Base-by-base conservation (phyloP, 2,113 vertebrate genomes). In the Vireo altiloquus region DNA sequence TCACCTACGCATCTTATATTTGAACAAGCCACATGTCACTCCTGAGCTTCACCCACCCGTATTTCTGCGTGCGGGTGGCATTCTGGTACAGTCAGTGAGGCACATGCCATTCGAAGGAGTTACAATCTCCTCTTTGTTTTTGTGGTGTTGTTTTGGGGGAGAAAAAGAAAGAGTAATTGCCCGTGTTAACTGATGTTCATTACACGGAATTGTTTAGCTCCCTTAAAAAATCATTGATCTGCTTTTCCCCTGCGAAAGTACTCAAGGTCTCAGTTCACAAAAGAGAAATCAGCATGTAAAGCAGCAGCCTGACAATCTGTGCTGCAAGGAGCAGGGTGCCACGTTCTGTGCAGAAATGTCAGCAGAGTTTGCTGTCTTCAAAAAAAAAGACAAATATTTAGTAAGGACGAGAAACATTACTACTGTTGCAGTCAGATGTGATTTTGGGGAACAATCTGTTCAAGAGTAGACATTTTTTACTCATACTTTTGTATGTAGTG, bases 111-210 rank as follows among this genome's bases (percentile, higher is more conserved):
- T 90, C 82, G 75, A 28, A 87, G 87, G 90, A 83, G 37, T 66
- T 79, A 93, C 90, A 96, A 71, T 89, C 80, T 93, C 79, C 53
- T 74, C 93, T 96, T 96, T 97, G 90, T 93, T 89, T 92, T 63
- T 57, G 37, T 90, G 69, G 1, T 14, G 79, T 37, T 63, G 49
- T 4, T 47, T 82, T 78, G 33, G 5, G 15, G 90, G 42, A 44
- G 65, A 28, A 53, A 56, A 74, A 90, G 89, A 93, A 83, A 75
- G 75, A 60, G 82, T 95, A 96, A 96, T 96, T 94, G 86, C 76
- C 92, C 60, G 0, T 94, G 90, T 93, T 79, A 84, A 90, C 90
- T 57, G 82, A 95, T 90, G 93, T 93, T 96, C 92, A 75, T 94
- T 95, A 92, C 56, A 53, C 0, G 0, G 89, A 87, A 96, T 95